phyloP scores from a whole-genome alignment of 2,888 invertebrate species.

The Mermis nigrescens region DNA sequence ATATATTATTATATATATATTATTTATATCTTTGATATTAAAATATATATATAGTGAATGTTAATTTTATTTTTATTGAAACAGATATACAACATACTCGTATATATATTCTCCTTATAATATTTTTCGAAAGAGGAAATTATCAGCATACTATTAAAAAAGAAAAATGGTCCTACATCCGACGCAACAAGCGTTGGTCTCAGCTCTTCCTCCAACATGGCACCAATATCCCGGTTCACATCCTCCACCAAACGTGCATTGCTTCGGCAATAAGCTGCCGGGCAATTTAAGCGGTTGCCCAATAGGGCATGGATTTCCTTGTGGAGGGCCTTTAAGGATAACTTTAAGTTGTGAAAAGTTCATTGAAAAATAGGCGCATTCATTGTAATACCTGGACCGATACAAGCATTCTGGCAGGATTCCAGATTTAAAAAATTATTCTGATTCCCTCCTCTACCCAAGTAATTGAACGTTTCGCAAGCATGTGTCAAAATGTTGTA shows the following conservation, averaged over 20 bases:
- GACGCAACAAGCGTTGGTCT: constrained; percentile 13
- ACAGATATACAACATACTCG: too few species aligned
- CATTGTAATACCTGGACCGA: background rate
- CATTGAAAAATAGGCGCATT: too few species aligned
- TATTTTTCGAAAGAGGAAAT: too few species aligned
- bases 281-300: background rate
- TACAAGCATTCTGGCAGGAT: constrained; percentile 17
- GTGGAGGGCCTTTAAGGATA: too few species aligned
- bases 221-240: constrained; percentile 9
- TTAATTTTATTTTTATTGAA: too few species aligned
- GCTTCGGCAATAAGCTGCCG: background rate
- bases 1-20: too few species aligned
- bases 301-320: constrained; percentile 15
- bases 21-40: too few species aligned
- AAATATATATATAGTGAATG: too few species aligned
- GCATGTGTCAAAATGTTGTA: constrained; percentile 13
- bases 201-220: constrained; percentile 9
- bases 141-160: constrained; percentile 23
- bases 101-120: too few species aligned
- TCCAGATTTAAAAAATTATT: constrained; percentile 21
- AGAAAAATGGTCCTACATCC: constrained; percentile 8
- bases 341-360: too few species aligned
- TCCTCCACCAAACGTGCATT: constrained; percentile 3
- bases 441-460: constrained; percentile 20
- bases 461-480: constrained; percentile 19